Conservation (phyloP, 1,140 invertebrate genomes). For the Steinernema khuongi region DNA sequence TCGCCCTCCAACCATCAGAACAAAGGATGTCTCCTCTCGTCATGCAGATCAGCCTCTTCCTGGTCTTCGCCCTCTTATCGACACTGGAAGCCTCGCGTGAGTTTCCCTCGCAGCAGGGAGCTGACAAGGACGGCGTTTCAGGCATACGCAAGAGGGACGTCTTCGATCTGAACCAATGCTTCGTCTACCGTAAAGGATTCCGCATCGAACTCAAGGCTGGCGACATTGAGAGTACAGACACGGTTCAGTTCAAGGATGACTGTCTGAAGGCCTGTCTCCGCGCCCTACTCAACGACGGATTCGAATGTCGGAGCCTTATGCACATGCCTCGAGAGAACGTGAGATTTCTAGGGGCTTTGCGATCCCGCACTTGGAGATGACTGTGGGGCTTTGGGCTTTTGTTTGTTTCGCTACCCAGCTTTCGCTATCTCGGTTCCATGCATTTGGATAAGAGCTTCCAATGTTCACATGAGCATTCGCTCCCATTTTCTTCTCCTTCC, state of each 20-base stretch:
- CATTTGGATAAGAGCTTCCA: too few relatives aligned
- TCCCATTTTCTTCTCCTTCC: not conserved
- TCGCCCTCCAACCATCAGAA: not conserved
- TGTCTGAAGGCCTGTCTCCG: conserved; percentile 29
- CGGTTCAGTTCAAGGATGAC: conserved; percentile 40
- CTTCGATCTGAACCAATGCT: conserved; percentile 30
- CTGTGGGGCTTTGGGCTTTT: too few relatives aligned
- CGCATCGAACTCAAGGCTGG: conserved; percentile 23
- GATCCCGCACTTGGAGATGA: not conserved
- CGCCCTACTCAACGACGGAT: conserved; percentile 23
- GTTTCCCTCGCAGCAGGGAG: not conserved
- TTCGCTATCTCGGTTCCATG: too few relatives aligned
- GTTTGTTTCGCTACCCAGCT: too few relatives aligned
- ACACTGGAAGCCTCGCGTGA: not conserved
- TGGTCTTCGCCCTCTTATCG: not conserved
- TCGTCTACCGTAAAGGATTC: conserved; percentile 14
- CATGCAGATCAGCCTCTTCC: not conserved
- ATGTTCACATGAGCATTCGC: too few relatives aligned
- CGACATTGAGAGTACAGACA: conserved; percentile 32
- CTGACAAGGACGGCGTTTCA: not conserved
- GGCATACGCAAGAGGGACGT: not conserved
- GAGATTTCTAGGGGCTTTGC: not conserved
- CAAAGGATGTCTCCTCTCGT: not conserved
- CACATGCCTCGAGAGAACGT: conserved; percentile 35
- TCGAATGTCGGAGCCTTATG: conserved; percentile 28